Evolutionary conservation across 2,797 vertebrate genomes (phyloP), one percentile per base, ranked within the genome.

Genomic region (Orientallactaga sibirica): DNA sequence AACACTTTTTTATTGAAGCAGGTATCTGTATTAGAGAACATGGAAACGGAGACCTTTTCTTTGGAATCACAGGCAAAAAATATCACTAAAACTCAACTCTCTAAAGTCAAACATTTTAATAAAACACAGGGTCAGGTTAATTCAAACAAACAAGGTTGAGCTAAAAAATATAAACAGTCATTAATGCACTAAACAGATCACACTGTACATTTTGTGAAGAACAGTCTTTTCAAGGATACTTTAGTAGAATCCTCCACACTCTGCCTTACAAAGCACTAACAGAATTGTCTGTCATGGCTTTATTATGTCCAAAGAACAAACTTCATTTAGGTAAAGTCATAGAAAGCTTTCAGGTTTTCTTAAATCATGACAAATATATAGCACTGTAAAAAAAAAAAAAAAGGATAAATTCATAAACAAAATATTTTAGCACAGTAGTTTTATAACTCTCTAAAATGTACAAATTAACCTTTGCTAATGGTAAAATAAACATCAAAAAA

Each of bases 131-230:
- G 19, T 67, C 18, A 22, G 6, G 6, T 81, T 84, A 48, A 88
- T 76, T 96, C 73, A 90, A 86, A 94, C 73, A 90, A 86, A 94
- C 9, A 37, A 90, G 83, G 71, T 2, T 88, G 15, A 95, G 43
- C 2, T 83, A 55, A 76, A n/a, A 78, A 81, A 80, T 78, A 41
- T 18, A 64, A 68, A 67, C 74, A 25, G 27, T 82, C 11, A 75
- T 16, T 52, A 71, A 58, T 9, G 12, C 20, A 19, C 11, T 48
- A 7, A 61, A 81, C 2, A 75, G 66, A 41, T 73, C 43, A 18
- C 20, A 85, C 9, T 76, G 41, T 82, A 84, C 19, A 74, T 68
- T 92, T 89, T 77, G 73, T 68, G 15, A 62, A 20, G 24, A 29
- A 27, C 9, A 12, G 25, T 66, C 48, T 88, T 81, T 64, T 27